These are phyloP conservation scores for Xiphophorus maculatus DNA, from an alignment of 2,113 vertebrate genomes.

Conservation along the genomic window DNA sequence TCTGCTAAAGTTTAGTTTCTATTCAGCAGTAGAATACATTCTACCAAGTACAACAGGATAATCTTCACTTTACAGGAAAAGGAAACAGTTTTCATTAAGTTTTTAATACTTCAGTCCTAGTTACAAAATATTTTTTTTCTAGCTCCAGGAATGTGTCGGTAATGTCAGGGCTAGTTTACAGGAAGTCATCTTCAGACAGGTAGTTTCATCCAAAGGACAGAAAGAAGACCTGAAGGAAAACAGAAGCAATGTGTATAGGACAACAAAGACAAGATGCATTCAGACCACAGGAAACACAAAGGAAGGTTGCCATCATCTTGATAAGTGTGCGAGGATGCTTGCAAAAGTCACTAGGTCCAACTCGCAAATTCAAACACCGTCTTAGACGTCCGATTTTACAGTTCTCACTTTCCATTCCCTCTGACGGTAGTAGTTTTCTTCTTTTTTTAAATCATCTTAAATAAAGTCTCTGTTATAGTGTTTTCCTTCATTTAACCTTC, in stretches of 20 bases:
- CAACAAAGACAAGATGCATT: conserved; percentile 47
- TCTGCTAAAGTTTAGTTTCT: conserved; percentile 49
- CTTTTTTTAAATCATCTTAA: conserved; percentile 64
- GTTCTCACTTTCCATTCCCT: conserved; percentile 51
- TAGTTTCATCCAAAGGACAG: conserved; percentile 64
- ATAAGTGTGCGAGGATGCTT: conserved; percentile 57
- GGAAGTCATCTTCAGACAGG: conserved; percentile 71
- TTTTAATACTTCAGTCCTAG: conserved; percentile 48
- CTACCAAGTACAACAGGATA: conserved; percentile 51
- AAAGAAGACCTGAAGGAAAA: conserved; percentile 12
- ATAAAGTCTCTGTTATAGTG: conserved; percentile 79
- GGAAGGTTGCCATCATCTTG: conserved; percentile 50
- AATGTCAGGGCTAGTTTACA: conserved; percentile 52
- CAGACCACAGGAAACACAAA: conserved; percentile 65
- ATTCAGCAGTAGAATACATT: conserved; percentile 65
- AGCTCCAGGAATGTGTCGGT: conserved; percentile 77
- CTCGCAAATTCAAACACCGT: conserved; percentile 36
- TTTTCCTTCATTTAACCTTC: conserved; percentile 72
- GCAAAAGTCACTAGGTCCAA: conserved; percentile 65
- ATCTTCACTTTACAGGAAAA: conserved; percentile 47
- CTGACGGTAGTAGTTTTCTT: conserved; percentile 60
- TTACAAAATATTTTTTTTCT: conserved; percentile 52
- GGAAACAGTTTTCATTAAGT: conserved; percentile 44
- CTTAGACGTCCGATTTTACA: conserved; percentile 46
- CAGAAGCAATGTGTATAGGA: conserved; percentile 45